Evolutionary conservation across 2,113 vertebrate species (phyloP).

Genomic region (Bos taurus): DNA sequence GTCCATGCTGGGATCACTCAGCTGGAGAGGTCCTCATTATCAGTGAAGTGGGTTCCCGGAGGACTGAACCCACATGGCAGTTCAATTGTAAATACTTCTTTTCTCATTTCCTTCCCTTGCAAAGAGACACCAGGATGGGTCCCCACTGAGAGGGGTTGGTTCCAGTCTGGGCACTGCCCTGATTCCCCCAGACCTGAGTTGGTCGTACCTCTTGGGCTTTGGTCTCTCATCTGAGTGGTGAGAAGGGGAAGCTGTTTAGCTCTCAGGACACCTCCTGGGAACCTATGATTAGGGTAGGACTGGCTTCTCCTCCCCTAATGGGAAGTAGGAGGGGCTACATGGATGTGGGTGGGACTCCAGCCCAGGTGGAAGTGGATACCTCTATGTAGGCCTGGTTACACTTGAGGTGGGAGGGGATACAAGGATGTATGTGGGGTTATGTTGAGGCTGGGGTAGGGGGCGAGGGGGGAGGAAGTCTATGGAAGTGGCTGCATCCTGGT

Average conservation of each 20-base stretch:
- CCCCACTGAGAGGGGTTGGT: not conserved
- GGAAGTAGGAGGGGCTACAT: not conserved
- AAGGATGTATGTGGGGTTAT: not conserved
- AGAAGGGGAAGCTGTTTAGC: not conserved
- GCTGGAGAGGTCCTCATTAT: not conserved
- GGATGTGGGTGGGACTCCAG: not conserved
- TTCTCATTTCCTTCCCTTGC: not conserved
- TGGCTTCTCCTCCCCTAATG: not conserved
- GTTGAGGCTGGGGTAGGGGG: rapidly evolving
- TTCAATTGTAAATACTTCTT: not conserved
- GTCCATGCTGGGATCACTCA: not conserved
- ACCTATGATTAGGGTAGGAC: too few relatives aligned
- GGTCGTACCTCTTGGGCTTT: too few relatives aligned
- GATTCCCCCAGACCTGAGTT: not conserved
- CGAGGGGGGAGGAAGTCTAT: rapidly evolving
- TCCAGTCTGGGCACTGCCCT: too few relatives aligned
- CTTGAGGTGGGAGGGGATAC: rapidly evolving
- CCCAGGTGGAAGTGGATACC: rapidly evolving
- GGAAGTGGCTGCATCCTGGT: not conserved
- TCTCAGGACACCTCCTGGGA: not conserved
- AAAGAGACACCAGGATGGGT: not conserved
- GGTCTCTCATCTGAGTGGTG: not conserved
- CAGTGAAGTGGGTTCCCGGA: not conserved
- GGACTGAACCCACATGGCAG: too few relatives aligned
- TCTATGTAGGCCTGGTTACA: not conserved